These are phyloP conservation scores for Psittacus erithacus DNA, from an alignment of 2,113 vertebrate genomes.

Conservation along the genomic window DNA sequence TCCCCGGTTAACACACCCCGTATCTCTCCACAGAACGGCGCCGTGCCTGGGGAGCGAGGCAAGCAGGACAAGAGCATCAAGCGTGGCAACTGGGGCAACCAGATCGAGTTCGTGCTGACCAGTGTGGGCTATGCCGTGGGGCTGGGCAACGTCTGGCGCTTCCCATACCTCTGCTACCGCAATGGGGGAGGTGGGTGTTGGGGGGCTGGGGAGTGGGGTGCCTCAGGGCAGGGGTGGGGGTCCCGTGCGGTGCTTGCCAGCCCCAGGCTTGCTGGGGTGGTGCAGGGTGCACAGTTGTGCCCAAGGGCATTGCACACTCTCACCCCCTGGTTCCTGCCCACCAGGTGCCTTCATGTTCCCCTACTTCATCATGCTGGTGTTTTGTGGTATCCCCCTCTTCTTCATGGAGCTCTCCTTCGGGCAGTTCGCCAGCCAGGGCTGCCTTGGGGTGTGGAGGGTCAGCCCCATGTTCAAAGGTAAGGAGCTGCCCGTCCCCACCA, in stretches of 20 bases:
- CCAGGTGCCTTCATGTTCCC: conserved; percentile 98
- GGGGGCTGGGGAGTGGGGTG: accelerated
- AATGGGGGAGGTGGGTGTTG: conserved; percentile 91
- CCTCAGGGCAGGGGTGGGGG: neutral
- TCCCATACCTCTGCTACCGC: conserved; percentile 99
- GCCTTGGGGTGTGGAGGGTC: conserved; percentile 96
- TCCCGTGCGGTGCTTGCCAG: accelerated
- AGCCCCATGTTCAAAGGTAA: conserved; percentile 99
- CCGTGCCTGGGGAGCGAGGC: conserved; percentile 91
- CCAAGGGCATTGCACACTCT: neutral
- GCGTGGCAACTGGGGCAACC: conserved; percentile 98
- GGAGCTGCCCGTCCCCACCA: neutral
- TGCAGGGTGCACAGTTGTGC: accelerated
- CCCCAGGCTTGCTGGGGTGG: neutral
- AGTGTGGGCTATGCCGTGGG: conserved; percentile 98
- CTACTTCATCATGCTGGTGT: conserved; percentile 98
- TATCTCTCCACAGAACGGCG: conserved; percentile 87
- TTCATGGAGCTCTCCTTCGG: conserved; percentile 98
- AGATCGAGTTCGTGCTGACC: conserved; percentile 98
- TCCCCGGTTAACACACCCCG: neutral
- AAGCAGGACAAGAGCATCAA: conserved; percentile 92
- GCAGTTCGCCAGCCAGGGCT: conserved; percentile 95
- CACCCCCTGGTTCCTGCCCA: neutral
- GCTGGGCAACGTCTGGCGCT: conserved; percentile 98
- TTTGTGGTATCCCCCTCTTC: conserved; percentile 97